Percentiles rank a stretch among this genome's conserved stretches.
Evolutionary conservation across 2,113 vertebrate genomes (phyloP).

Genomic region (Hippocampus barbouri): DNA sequence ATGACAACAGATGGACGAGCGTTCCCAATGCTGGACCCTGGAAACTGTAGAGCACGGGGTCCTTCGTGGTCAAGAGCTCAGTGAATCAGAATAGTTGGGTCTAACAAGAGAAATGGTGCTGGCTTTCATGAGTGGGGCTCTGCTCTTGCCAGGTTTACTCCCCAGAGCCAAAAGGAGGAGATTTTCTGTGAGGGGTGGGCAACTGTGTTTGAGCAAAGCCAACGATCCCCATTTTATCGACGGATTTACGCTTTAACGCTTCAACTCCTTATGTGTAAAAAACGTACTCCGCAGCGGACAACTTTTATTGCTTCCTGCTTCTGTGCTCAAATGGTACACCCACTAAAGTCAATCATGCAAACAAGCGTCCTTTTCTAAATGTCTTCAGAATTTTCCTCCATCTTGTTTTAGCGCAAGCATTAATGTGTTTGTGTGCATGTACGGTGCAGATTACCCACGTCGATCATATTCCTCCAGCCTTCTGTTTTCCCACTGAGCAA

Average conservation of each 20-base stretch:
- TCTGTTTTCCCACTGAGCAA: slow-evolving; percentile 85
- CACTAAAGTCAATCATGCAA: slow-evolving; percentile 2
- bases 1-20: slow-evolving; percentile 69
- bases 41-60: slow-evolving; percentile 35
- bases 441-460: slow-evolving; percentile 71
- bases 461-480: slow-evolving; percentile 93
- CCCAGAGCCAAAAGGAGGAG: slow-evolving; percentile 22
- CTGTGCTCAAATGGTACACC: not conserved
- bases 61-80: slow-evolving; percentile 52
- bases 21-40: slow-evolving; percentile 46
- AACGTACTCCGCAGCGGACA: not conserved
- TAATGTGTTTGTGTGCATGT: not conserved
- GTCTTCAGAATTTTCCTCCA: not conserved
- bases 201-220: slow-evolving; percentile 1
- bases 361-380: not conserved
- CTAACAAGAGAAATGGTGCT: slow-evolving; percentile 47
- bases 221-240: not conserved
- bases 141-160: slow-evolving; percentile 35
- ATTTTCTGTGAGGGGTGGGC: slow-evolving; percentile 29
- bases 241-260: slow-evolving; percentile 4
- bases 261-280: not conserved
- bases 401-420: not conserved
- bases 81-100: slow-evolving; percentile 53
- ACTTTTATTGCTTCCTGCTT: not conserved
- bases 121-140: slow-evolving; percentile 52